phyloP scores from a whole-genome alignment of 2,888 invertebrate genomes.

The Tetranychus truncatus region DNA sequence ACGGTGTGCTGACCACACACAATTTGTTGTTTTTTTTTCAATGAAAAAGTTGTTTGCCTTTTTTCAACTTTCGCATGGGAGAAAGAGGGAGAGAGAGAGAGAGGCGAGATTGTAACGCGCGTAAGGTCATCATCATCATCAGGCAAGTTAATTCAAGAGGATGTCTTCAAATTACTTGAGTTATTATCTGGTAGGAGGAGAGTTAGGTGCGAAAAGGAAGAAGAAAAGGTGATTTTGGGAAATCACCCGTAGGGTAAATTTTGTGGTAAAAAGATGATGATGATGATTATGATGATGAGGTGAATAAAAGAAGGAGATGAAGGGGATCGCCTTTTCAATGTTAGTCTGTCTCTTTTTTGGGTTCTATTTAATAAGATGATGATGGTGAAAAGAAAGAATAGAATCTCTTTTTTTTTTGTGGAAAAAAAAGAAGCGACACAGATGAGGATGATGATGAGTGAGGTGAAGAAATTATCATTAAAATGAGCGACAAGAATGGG shows the following conservation, averaged over 20 bases:
- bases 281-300: neutral
- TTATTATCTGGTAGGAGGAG: neutral
- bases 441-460: no score
- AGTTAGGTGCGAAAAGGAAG: neutral
- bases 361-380: no score
- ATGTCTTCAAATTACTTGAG: slow-evolving; percentile 6
- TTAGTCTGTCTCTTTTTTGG: no score
- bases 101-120: neutral
- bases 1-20: neutral
- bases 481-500: no score
- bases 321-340: neutral
- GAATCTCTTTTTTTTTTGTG: no score
- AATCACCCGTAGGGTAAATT: neutral
- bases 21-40: neutral
- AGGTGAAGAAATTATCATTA: no score
- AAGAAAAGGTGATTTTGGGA: neutral
- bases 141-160: slow-evolving; percentile 25
- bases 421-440: no score
- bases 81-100: neutral
- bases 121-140: neutral
- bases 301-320: neutral
- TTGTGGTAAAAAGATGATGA: neutral
- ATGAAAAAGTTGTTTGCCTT: neutral
- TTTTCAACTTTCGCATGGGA: neutral
- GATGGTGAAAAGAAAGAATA: no score